Percentiles rank a stretch among this genome's conserved stretches.
These are phyloP conservation scores for Dryomyza anilis DNA, from an alignment of 2,888 invertebrate species.

Conservation along the genomic window DNA sequence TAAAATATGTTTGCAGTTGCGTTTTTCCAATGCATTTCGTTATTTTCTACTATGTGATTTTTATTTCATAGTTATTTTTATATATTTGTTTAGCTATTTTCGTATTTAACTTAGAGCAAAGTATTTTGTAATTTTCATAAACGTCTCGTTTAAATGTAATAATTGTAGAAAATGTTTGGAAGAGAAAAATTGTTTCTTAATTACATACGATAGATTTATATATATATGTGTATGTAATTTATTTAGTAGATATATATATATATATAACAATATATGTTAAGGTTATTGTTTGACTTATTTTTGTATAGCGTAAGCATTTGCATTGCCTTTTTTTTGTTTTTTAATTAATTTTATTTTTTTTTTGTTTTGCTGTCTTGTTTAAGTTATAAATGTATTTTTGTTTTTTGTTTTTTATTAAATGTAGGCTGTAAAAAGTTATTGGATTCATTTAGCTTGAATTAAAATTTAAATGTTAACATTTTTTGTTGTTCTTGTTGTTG, in stretches of 20 bases:
- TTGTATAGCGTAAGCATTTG: conserved; percentile 13
- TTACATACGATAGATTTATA: conserved; percentile 12
- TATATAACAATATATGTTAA: conserved; percentile 29
- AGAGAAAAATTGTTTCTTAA: conserved; percentile 40
- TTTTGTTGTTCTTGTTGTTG: conserved; percentile 17
- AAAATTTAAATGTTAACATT: conserved; percentile 31
- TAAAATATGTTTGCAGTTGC: too few relatives aligned
- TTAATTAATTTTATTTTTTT: not conserved
- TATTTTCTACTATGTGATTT: too few relatives aligned
- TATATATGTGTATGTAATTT: conserved; percentile 22
- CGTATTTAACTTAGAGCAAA: not conserved
- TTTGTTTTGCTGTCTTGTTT: conserved; percentile 8
- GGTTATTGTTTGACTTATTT: conserved; percentile 27
- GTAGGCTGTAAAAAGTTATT: too few relatives aligned
- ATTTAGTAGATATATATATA: conserved; percentile 30
- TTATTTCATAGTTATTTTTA: too few relatives aligned
- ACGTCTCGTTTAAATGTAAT: too few relatives aligned
- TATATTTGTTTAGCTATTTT: too few relatives aligned
- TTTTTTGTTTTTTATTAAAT: not conserved
- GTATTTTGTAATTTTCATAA: too few relatives aligned
- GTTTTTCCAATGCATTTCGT: too few relatives aligned
- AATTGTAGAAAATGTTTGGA: conserved; percentile 42
- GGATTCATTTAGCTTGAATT: too few relatives aligned
- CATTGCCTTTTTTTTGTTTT: not conserved
- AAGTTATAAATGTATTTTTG: not conserved